Evolutionary conservation across 1,140 invertebrate genomes (phyloP).

Genomic region (Ooceraea biroi): DNA sequence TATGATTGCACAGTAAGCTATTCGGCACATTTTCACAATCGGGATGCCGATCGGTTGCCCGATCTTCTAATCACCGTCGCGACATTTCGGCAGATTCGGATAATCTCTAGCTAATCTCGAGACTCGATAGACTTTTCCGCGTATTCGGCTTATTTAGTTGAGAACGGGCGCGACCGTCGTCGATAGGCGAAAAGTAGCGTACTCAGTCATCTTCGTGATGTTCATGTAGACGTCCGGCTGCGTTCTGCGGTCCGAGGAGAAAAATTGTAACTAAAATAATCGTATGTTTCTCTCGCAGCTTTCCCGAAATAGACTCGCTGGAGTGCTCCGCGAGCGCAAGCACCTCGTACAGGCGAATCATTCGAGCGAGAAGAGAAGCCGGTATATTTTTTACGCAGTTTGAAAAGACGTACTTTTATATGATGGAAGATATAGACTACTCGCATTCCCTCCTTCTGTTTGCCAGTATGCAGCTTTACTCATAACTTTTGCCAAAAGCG

Average conservation of each 20-base stretch:
- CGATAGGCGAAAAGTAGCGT: constrained; percentile 62
- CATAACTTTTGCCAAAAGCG: constrained; percentile 7
- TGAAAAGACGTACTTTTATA: not conserved
- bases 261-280: constrained; percentile 82
- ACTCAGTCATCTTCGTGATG: constrained; percentile 75
- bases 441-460: not conserved
- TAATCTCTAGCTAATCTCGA: not conserved
- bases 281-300: constrained; percentile 70
- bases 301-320: constrained; percentile 78
- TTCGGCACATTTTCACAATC: constrained; percentile 27
- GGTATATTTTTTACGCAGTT: constrained; percentile 4
- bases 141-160: not conserved
- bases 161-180: constrained; percentile 20
- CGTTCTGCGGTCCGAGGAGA: constrained; percentile 74
- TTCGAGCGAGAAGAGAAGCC: constrained; percentile 25
- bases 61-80: not conserved
- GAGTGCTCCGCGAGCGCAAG: constrained; percentile 69
- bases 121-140: constrained; percentile 3
- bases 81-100: not conserved
- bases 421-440: not conserved
- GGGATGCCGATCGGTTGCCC: not conserved
- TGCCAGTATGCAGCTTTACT: not conserved
- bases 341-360: constrained; percentile 24
- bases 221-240: constrained; percentile 47
- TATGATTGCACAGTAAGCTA: not conserved